Percentiles rank a stretch among this genome's conserved stretches.
Conservation (phyloP, 2,797 vertebrate genomes). For the Chloroceryle amazona region DNA sequence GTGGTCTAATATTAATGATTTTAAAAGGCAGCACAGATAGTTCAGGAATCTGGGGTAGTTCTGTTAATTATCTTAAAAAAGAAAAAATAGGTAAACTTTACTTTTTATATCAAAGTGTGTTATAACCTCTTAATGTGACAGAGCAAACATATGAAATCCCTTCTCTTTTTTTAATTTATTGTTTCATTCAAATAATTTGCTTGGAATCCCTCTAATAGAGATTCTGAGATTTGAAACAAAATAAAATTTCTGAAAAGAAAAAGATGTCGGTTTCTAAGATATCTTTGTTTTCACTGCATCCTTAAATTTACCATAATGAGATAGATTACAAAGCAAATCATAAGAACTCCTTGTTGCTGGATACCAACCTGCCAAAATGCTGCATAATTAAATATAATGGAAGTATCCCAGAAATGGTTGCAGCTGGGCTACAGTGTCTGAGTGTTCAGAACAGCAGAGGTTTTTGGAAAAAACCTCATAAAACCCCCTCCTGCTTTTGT, state of each 20-base stretch:
- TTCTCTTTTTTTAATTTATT: not conserved
- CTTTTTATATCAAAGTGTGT: not conserved
- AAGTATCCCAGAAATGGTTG: not conserved
- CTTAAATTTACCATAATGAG: not conserved
- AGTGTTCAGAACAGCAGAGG: not conserved
- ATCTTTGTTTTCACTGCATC: not conserved
- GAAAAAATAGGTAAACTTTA: not conserved
- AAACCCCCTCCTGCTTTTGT: not conserved
- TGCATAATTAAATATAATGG: not conserved
- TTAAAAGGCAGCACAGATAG: not conserved
- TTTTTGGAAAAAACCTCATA: not conserved
- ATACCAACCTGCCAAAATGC: slow-evolving; percentile 13
- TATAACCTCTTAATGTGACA: not conserved
- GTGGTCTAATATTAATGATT: not conserved
- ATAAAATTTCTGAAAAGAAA: not conserved
- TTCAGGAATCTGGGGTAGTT: not conserved
- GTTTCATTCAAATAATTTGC: not conserved
- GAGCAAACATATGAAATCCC: not conserved
- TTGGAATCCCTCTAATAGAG: not conserved
- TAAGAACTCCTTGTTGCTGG: not conserved
- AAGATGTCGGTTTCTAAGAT: not conserved
- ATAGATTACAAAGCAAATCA: slow-evolving; percentile 27
- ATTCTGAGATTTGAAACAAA: not conserved
- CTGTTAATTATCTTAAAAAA: not conserved
- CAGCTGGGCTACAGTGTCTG: not conserved